These are phyloP conservation scores for Triplophysa dalaica DNA, from an alignment of 2,113 vertebrate genomes.

Conservation along the genomic window DNA sequence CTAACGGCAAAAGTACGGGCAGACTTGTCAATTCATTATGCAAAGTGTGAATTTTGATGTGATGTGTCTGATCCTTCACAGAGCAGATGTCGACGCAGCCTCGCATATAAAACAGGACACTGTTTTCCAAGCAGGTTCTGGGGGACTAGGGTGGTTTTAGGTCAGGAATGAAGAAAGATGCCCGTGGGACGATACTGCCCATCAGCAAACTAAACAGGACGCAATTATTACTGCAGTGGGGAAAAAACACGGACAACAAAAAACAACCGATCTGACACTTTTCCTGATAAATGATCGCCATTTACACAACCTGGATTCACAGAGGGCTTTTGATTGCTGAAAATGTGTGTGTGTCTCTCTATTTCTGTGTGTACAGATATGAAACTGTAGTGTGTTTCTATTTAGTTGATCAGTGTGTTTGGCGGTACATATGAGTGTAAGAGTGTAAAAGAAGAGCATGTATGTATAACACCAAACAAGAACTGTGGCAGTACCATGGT, in stretches of 20 bases:
- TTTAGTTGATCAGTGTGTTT: too few relatives aligned
- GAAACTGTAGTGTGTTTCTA: too few relatives aligned
- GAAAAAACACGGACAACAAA: not conserved
- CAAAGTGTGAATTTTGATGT: not conserved
- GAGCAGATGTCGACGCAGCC: not conserved
- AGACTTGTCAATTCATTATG: not conserved
- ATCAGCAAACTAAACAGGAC: slow-evolving; percentile 33
- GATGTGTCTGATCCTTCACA: not conserved
- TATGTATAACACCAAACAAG: too few relatives aligned
- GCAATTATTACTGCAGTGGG: slow-evolving; percentile 9
- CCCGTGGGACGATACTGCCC: slow-evolving; percentile 14
- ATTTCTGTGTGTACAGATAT: too few relatives aligned
- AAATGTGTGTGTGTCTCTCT: too few relatives aligned
- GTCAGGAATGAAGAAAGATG: slow-evolving; percentile 9
- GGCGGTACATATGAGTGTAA: too few relatives aligned
- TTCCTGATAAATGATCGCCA: slow-evolving; percentile 9
- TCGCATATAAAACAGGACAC: not conserved
- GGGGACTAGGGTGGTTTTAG: not conserved
- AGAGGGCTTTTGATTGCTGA: not conserved
- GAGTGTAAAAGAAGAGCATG: too few relatives aligned
- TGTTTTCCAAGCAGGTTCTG: not conserved
- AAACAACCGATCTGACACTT: slow-evolving; percentile 5
- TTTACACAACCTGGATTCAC: not conserved
- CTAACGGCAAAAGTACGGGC: not conserved
- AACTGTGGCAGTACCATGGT: too few relatives aligned